Base-by-base conservation (phyloP, 2,797 vertebrate species). In the Galaxias olidus region DNA sequence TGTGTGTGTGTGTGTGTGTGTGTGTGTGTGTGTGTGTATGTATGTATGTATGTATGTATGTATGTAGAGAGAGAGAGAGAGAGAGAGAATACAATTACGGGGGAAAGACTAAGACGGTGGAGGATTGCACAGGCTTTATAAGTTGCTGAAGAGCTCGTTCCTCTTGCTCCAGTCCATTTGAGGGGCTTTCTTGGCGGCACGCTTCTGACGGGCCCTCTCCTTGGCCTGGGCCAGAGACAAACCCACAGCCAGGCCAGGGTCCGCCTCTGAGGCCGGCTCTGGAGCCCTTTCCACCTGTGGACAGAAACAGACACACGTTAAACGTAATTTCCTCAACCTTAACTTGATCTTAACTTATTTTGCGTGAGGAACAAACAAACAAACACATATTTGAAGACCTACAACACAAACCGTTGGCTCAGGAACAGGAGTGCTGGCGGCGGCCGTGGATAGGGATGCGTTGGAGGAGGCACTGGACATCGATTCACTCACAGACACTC, bases 91-190 rank as follows among this genome's bases (percentile, higher is more conserved):
- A 45, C 14, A 20, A 42, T 30, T 30, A 30, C 2, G 30, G 6
- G 30, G 30, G 30, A 30, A 30, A 30, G 30, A 30, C 30, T 30
- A 30, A 30, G 30, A 30, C 30, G 6, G 30, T 17, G 55, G 52
- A 18, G 40, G 12, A 17, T 47, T n/a, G 12, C 46, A n/a, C n/a
- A 14, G n/a, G 14, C 15, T 84, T 94, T 91, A 98, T 79, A 99
- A 87, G 82, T 96, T 99, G 90, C 97, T 94, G 85, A 99, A 99
- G 66, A 99, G 92, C 86, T 98, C 95, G 0, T 98, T 98, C 88
- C 96, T 95, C 94, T 97, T 97, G 93, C 91, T 96, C 97, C 97
- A 99, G 92, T 96, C 95, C 97, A 99, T 99, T 81, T 89, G 57
- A 0, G 97, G 97, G 15, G 96, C 95, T 70, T 89, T 93, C 77